A percentile compares a stretch with the other conserved stretches of the same genome.
phyloP scores from a whole-genome alignment of 2,113 vertebrate species.

The Anthoscopus minutus region DNA sequence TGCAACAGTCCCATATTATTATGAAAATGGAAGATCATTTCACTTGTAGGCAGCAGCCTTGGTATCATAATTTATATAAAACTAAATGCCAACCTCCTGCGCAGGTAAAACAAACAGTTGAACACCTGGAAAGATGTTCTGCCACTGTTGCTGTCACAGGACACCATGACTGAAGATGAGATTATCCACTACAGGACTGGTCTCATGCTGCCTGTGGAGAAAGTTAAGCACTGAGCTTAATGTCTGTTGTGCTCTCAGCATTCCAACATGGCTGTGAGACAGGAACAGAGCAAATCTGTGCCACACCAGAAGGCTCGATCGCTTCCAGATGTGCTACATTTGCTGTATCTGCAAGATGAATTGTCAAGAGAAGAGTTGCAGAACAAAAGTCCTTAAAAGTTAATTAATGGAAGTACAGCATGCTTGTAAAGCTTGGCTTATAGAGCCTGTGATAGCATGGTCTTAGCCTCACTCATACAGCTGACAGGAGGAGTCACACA shows the following conservation, averaged over 20 bases:
- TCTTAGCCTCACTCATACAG: background rate
- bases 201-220: background rate
- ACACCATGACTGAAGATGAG: background rate
- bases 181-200: background rate
- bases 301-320: background rate
- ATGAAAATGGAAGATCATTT: background rate
- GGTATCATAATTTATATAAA: background rate
- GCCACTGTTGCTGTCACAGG: background rate
- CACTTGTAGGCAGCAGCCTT: background rate
- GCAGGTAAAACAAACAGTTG: background rate
- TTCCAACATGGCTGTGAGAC: background rate
- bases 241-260: background rate
- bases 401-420: background rate
- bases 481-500: background rate
- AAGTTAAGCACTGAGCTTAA: background rate
- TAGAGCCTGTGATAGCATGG: background rate
- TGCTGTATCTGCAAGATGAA: constrained; percentile 19
- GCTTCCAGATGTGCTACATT: constrained; percentile 37
- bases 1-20: background rate
- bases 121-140: background rate
- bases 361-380: background rate
- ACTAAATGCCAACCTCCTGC: background rate
- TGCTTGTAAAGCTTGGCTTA: background rate
- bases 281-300: background rate
- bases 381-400: background rate